Evolutionary conservation across 2,888 invertebrate species (phyloP), one percentile per base, ranked within the genome.

Genomic region (Rhagium mordax): DNA sequence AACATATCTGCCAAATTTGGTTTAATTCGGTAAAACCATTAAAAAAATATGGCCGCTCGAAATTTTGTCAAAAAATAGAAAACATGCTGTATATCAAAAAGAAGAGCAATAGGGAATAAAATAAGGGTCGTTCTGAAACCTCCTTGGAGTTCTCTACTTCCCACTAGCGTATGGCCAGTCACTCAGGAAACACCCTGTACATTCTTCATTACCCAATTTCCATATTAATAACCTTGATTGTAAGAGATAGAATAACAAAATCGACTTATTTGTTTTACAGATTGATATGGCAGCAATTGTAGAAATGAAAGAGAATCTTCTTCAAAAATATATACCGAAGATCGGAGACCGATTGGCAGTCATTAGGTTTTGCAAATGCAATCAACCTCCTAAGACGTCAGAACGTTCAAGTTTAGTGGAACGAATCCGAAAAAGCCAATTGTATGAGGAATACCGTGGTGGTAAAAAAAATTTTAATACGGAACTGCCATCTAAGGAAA

Each of bases 341-440:
- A 60, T 60, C n/a, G 60, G 60, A 60, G 60, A 60, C 10, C 29
- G 60, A 60, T 60, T 60, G 60, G 60, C 60, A 33, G 60, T 60
- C 13, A 16, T 60, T 18, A 60, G 60, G 29, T 60, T 60, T 60
- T 60, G 60, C 10, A 60, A 60, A 60, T 15, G 18, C 60, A 60
- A 29, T 16, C 60, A 18, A 18, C 16, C 60, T 60, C 10, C n/a
- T 33, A 60, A 29, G 18, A 33, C 16, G 60, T 60, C 60, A 60
- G 60, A 33, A 33, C 27, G 60, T 33, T 60, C 33, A n/a, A 60
- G 60, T 60, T 60, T 60, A 29, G 60, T 60, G 16, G 60, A 60
- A 18, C 49, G 49, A 49, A 49, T 49, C 15, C 33, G 33, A 29
- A 33, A 33, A 60, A 60, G 60, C 33, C 60, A 60, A 10, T 60